Percentiles rank a stretch among this genome's conserved stretches.
Evolutionary conservation across 2,797 vertebrate genomes (phyloP).

Genomic region (Sardinella longiceps): DNA sequence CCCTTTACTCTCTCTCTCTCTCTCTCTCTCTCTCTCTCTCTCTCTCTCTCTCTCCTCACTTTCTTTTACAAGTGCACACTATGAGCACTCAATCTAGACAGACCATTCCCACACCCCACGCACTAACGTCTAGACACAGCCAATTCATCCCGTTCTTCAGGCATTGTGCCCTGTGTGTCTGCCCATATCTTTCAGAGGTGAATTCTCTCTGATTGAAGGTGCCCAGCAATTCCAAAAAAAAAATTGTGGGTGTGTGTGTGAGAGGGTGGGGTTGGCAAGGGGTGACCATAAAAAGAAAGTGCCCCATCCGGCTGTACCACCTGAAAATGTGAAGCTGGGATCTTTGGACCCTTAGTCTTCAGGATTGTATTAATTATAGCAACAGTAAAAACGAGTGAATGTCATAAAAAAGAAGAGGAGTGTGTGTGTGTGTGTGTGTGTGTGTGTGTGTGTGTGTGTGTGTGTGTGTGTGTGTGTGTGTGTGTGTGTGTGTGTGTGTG

Average conservation of each 20-base stretch:
- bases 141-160: neutral
- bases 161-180: slow-evolving; percentile 6
- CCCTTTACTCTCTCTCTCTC: neutral
- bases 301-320: neutral
- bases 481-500: neutral
- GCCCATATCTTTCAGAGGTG: neutral
- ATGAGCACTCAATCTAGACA: slow-evolving; percentile 22
- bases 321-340: neutral
- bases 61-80: slow-evolving; percentile 3
- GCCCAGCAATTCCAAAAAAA: neutral
- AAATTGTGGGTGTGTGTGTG: neutral
- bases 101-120: neutral
- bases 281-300: neutral
- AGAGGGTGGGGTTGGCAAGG: neutral
- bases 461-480: neutral
- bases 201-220: slow-evolving; percentile 14
- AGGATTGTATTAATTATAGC: neutral
- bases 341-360: neutral
- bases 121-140: slow-evolving; percentile 24
- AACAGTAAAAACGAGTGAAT: neutral
- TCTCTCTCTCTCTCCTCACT: neutral
- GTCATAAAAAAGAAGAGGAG: neutral
- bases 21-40: neutral
- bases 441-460: neutral
- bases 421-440: neutral